Percentiles rank a stretch among this genome's conserved stretches.
phyloP scores from a whole-genome alignment of 2,797 vertebrate species.

The Peromyscus attwateri region DNA sequence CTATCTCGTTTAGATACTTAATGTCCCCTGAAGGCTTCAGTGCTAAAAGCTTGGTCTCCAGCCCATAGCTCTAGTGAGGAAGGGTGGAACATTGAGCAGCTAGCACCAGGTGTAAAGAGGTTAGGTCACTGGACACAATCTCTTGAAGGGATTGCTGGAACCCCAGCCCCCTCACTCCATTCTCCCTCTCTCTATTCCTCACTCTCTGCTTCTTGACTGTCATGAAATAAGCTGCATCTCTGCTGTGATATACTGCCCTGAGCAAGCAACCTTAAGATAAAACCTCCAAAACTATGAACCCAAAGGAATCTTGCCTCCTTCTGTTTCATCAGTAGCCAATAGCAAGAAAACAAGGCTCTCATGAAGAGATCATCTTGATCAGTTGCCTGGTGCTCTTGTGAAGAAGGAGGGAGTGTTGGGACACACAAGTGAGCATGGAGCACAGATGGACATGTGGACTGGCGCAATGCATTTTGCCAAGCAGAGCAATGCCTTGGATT shows the following conservation, averaged over 20 bases:
- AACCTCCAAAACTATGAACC: not conserved
- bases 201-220: not conserved
- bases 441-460: not conserved
- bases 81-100: not conserved
- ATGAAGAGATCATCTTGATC: not conserved
- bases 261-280: not conserved
- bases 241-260: not conserved
- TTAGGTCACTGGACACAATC: too few species aligned
- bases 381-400: not conserved
- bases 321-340: not conserved
- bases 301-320: not conserved
- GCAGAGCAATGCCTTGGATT: fast-evolving
- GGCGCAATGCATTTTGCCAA: not conserved
- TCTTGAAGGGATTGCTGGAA: not conserved
- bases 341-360: not conserved
- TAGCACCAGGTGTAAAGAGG: not conserved
- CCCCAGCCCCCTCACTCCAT: not conserved
- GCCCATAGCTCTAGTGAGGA: not conserved
- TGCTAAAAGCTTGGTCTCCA: not conserved
- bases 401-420: not conserved
- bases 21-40: not conserved
- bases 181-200: not conserved
- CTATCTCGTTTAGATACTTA: not conserved
- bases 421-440: not conserved
- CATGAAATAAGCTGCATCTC: not conserved